Base-by-base conservation (phyloP, 2,797 vertebrate genomes). In the Mareca strepera region DNA sequence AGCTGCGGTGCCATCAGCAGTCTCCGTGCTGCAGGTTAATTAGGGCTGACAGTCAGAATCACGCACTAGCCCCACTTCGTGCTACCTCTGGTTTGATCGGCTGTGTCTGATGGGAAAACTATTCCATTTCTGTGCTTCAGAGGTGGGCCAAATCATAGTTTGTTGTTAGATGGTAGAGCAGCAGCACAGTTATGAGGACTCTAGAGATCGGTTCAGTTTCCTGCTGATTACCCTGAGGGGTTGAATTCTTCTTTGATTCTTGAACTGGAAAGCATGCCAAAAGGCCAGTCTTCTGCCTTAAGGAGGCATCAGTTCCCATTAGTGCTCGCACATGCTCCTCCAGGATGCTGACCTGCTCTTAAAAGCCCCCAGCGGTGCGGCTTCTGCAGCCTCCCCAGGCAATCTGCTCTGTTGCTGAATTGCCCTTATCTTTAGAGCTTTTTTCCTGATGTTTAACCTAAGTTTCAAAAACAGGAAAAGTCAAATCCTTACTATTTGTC, bases 241-340 rank as follows among this genome's bases (percentile, higher is more conserved):
- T 9, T 77, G 52, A 63, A 82, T 86, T 93, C 1, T 2, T 37
- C 70, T 86, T 83, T 55, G 50, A 56, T 43, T 92, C 64, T 60
- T 56, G 48, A 82, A 63, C 43, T 87, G 75, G 35, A 70, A 62
- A 84, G 82, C 48, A 17, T 56, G 35, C 67, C 41, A 60, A 60
- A 91, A 93, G 58, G 68, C 89, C 82, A 56, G 48, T 73, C 78
- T 89, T 70, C 64, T 92, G 75, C 91, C 79, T 85, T 62, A 60
- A 85, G 89, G 76, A 29, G 58, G 63, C 75, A 85, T 89, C 92
- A 80, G 1, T 82, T 91, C 64, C 56, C 73, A 80, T 92, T 89
- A 80, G 41, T 86, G 76, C 76, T 13, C 6, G 0, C 23, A n/a
- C 7, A 2, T 43, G 48, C 68, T 48, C 13, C 87, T 76, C 64